Conservation (phyloP, 2,888 invertebrate species). For the Hydropsyche betteni region DNA sequence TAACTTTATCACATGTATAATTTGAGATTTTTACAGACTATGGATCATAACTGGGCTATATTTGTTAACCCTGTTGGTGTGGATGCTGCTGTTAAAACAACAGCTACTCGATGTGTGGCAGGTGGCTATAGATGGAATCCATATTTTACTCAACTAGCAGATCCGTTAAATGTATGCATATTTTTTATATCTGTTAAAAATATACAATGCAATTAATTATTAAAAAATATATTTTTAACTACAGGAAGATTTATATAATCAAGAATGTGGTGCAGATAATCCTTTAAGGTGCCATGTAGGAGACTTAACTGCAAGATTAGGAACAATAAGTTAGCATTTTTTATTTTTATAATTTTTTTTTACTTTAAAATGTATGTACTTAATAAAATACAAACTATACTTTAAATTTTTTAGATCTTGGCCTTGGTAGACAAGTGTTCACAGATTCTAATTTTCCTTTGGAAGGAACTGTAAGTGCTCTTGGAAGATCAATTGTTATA, state of each 20-base stretch:
- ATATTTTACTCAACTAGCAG: constrained; percentile 87
- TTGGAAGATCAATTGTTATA: constrained; percentile 87
- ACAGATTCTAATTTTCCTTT: constrained; percentile 89
- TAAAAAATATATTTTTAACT: constrained; percentile 49
- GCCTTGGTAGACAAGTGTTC: constrained; percentile 78
- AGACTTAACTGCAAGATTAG: constrained; percentile 85
- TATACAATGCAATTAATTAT: neutral
- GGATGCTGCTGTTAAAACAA: constrained; percentile 85
- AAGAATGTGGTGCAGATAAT: constrained; percentile 88
- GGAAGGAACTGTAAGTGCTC: constrained; percentile 77
- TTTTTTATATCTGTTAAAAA: neutral
- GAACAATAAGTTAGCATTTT: constrained; percentile 71
- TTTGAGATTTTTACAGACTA: constrained; percentile 66
- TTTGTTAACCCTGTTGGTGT: constrained; percentile 92
- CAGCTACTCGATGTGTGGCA: constrained; percentile 85
- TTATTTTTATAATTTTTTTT: neutral
- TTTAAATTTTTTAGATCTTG: constrained; percentile 67
- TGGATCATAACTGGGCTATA: constrained; percentile 88
- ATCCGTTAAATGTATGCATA: constrained; percentile 80
- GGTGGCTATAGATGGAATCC: constrained; percentile 94
- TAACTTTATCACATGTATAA: neutral
- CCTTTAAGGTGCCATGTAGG: constrained; percentile 92
- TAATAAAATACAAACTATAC: neutral
- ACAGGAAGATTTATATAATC: constrained; percentile 82
- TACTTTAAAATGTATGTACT: neutral